A percentile compares a stretch with the other conserved stretches of the same genome.
phyloP scores from a whole-genome alignment of 2,888 invertebrate species.

The Mimachlamys varia region DNA sequence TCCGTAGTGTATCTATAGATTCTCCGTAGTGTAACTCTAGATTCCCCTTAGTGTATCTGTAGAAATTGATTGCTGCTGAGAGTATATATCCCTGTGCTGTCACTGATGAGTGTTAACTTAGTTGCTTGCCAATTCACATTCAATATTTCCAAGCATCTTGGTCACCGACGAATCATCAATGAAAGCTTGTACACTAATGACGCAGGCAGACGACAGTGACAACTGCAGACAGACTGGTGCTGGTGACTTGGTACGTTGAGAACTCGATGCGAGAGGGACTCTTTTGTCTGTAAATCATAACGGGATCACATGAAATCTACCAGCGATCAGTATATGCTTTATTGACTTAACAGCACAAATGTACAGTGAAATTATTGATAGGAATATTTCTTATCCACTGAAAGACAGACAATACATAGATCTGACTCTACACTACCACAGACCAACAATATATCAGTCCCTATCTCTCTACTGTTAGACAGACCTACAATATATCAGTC shows the following conservation, averaged over 20 bases:
- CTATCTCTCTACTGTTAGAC: too few species aligned
- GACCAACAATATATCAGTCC: too few species aligned
- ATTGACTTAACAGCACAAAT: not conserved
- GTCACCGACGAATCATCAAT: not conserved
- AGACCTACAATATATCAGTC: too few species aligned
- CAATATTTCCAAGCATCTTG: not conserved
- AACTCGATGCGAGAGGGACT: not conserved
- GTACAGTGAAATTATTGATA: slow-evolving; percentile 5
- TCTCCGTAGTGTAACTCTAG: too few species aligned
- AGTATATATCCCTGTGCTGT: not conserved
- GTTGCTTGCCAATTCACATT: slow-evolving; percentile 3
- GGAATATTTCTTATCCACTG: not conserved
- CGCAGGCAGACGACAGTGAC: not conserved
- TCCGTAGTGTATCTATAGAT: not conserved
- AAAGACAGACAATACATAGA: not conserved
- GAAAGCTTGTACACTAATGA: not conserved
- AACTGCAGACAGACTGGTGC: not conserved
- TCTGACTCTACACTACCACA: too few species aligned
- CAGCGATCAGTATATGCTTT: not conserved
- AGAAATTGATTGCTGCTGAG: not conserved
- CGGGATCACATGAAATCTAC: not conserved
- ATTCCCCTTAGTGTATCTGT: too few species aligned
- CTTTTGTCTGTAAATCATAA: not conserved
- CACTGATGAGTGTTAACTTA: not conserved
- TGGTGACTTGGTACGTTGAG: not conserved